Percentiles rank a stretch among this genome's conserved stretches.
phyloP scores from a whole-genome alignment of 2,113 vertebrate species.

The Micronycteris hirsuta region DNA sequence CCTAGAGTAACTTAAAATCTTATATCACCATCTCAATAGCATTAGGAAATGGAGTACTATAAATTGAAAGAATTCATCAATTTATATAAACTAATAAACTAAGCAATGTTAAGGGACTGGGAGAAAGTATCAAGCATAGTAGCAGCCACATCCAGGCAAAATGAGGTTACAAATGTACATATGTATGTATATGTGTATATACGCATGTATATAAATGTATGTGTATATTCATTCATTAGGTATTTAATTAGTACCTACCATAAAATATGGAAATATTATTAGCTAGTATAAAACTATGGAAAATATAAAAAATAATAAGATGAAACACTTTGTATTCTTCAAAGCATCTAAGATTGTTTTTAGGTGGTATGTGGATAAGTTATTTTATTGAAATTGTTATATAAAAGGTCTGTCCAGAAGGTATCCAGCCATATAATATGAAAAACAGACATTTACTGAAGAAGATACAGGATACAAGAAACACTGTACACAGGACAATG shows the following conservation, averaged over 20 bases:
- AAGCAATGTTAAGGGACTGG: background rate
- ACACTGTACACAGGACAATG: no score
- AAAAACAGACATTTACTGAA: no score
- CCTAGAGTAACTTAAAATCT: background rate
- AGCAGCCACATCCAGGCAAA: background rate
- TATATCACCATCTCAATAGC: background rate
- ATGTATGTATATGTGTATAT: background rate
- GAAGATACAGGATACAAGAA: no score
- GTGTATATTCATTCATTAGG: background rate
- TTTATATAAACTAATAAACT: conserved; percentile 15
- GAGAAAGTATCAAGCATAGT: background rate
- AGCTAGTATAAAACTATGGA: background rate
- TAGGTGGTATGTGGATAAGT: background rate
- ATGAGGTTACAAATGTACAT: background rate
- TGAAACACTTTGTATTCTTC: background rate
- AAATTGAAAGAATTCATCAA: background rate
- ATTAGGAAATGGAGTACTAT: background rate
- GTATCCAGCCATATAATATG: no score
- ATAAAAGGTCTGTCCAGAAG: no score
- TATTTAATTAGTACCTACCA: background rate
- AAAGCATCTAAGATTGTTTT: background rate
- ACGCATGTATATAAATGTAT: background rate
- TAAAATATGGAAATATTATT: conserved; percentile 1
- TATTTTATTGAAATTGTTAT: background rate
- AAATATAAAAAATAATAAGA: background rate